phyloP scores from a whole-genome alignment of 1,140 invertebrate genomes.

The Drosophila willistoni region DNA sequence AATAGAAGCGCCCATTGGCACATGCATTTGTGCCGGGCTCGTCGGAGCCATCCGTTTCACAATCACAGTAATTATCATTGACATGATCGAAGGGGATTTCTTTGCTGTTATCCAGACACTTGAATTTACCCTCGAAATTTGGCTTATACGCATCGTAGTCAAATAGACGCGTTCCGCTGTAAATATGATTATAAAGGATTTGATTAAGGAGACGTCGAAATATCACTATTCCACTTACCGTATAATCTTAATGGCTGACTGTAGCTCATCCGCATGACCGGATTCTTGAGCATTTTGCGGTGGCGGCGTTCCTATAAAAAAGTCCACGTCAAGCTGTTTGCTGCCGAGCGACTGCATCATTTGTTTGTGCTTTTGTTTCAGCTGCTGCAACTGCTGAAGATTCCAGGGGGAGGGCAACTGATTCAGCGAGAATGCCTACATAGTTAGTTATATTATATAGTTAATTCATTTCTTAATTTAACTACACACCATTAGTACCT shows the following conservation, averaged over 20 bases:
- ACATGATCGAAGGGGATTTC: constrained; percentile 85
- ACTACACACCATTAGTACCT: constrained; percentile 45
- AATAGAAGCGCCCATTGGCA: constrained; percentile 90
- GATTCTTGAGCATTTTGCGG: constrained; percentile 19
- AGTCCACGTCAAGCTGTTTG: constrained; percentile 65
- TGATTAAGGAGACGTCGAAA: too few relatives aligned
- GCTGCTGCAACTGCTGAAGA: constrained; percentile 72
- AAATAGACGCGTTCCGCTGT: constrained; percentile 76
- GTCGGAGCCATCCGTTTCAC: constrained; percentile 91
- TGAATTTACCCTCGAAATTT: constrained; percentile 72
- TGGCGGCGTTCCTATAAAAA: constrained; percentile 40
- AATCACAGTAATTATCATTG: constrained; percentile 98
- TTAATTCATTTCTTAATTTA: constrained; percentile 23
- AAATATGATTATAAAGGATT: background rate
- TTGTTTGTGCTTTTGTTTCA: constrained; percentile 68
- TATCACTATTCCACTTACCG: constrained; percentile 37
- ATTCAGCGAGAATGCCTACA: constrained; percentile 78
- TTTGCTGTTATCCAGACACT: constrained; percentile 72
- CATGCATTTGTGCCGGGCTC: constrained; percentile 96
- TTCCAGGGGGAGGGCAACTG: constrained; percentile 71
- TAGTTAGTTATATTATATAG: constrained; percentile 29
- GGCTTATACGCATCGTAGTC: constrained; percentile 81
- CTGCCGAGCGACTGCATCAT: constrained; percentile 69
- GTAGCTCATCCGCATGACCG: constrained; percentile 26
- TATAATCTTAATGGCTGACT: constrained; percentile 69